phyloP scores from a whole-genome alignment of 2,113 vertebrate species.

The Sakesphorus luctuosus region DNA sequence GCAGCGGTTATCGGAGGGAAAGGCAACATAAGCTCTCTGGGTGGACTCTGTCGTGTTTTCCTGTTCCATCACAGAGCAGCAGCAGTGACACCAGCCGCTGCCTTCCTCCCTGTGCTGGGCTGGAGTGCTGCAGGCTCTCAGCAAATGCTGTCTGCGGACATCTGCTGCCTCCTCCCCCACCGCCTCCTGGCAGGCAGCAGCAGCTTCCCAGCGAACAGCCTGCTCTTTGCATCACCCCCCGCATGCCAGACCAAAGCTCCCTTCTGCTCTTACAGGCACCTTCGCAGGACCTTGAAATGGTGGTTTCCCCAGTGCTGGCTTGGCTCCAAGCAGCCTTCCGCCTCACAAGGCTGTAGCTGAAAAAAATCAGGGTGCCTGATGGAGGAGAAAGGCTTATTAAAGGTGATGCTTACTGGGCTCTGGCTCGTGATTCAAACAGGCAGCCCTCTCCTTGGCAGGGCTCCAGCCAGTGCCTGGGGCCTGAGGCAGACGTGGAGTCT shows the following conservation, averaged over 20 bases:
- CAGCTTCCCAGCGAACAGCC: constrained; percentile 49
- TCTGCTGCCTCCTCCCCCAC: constrained; percentile 65
- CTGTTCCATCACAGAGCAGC: constrained; percentile 5
- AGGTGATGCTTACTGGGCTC: neutral
- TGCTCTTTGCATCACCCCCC: constrained; percentile 11
- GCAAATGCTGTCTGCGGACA: constrained; percentile 44
- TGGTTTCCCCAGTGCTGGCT: neutral
- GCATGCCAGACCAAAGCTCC: neutral
- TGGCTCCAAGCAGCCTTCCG: neutral
- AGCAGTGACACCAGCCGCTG: constrained; percentile 28
- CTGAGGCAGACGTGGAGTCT: neutral
- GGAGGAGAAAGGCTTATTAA: constrained; percentile 11
- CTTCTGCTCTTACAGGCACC: constrained; percentile 37
- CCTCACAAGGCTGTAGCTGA: neutral
- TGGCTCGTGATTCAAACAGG: neutral
- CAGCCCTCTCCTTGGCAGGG: constrained; percentile 8
- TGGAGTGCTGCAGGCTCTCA: neutral
- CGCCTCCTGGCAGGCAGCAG: constrained; percentile 25
- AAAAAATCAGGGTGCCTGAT: constrained; percentile 16
- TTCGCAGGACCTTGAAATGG: constrained; percentile 44
- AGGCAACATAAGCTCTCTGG: neutral
- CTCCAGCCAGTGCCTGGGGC: neutral
- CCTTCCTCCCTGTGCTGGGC: neutral
- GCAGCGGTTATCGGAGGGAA: neutral
- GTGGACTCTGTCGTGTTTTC: neutral